A percentile compares a stretch with the other conserved stretches of the same genome.
phyloP scores from a whole-genome alignment of 2,113 vertebrate genomes.

The Sinocyclocheilus anophthalmus region DNA sequence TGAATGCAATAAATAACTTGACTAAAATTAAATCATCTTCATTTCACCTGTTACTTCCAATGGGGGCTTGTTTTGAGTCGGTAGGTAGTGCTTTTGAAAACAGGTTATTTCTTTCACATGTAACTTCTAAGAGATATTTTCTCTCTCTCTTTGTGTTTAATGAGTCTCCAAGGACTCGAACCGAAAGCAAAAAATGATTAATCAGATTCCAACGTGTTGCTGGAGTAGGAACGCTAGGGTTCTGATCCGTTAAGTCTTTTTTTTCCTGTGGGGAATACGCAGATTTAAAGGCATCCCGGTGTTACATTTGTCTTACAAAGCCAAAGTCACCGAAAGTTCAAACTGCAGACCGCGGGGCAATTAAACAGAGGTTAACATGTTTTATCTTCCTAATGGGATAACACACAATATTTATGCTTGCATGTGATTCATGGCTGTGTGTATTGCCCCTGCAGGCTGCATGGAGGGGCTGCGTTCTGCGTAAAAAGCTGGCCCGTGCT shows the following conservation, averaged over 20 bases:
- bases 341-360: conserved; percentile 89
- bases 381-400: conserved; percentile 97
- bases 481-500: conserved; percentile 85
- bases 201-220: conserved; percentile 89
- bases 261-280: conserved; percentile 81
- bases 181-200: conserved; percentile 79
- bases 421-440: conserved; percentile 84
- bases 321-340: conserved; percentile 97
- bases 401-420: conserved; percentile 86
- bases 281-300: conserved; percentile 85
- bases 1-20: conserved; percentile 41
- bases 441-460: conserved; percentile 83
- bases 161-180: conserved; percentile 84
- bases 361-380: conserved; percentile 87
- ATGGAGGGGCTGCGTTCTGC: conserved; percentile 88
- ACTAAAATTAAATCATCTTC: conserved; percentile 51
- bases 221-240: conserved; percentile 85
- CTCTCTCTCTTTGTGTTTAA: conserved; percentile 71
- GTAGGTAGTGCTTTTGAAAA: conserved; percentile 59
- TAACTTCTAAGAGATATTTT: conserved; percentile 54
- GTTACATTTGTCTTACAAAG: conserved; percentile 92
- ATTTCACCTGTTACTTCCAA: conserved; percentile 47
- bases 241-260: conserved; percentile 76
- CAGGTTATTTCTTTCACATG: conserved; percentile 57
- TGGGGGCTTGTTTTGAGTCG: conserved; percentile 29